Base-by-base conservation (phyloP, 2,797 vertebrate species). In the Lophotriccus pileatus region DNA sequence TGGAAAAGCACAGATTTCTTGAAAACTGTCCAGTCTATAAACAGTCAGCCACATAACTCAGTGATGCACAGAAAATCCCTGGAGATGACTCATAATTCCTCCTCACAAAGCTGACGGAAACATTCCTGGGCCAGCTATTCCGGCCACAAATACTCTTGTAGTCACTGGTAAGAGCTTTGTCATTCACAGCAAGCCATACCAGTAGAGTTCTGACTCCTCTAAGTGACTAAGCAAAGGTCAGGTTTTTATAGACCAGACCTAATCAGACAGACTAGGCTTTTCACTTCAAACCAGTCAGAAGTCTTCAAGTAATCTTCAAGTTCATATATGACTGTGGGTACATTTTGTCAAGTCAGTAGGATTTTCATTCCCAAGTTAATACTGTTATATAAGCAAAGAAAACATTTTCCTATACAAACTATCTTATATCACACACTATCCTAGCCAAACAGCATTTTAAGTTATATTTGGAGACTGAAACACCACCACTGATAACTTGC, bases 191-290 rank as follows among this genome's bases (percentile, higher is more conserved):
- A 78, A 49, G 7, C 58, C 62, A 28, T 20, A 50, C 27, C 43
- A 88, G 52, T 20, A 76, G 19, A 37, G 6, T 11, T 67, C 55
- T 60, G 28, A 43, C 52, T 92, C 87, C 37, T 70, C 56, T 37
- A 50, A 32, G 41, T 91, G 69, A 81, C 6, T 49, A 87, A 89
- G 68, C 66, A 46, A 80, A 84, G 27, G 34, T 49, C 41, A 79
- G 53, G 47, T 63, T 91, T 95, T 95, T 85, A 84, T 22, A 96
- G 87, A 89, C 64, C 82, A 94, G 73, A 90, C 34, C 56, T 39
- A 50, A 77, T 67, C 87, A 83, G 47, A 80, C 20, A 32, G 88
- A 93, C 53, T 36, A 47, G 32, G 18, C 22, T 82, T 53, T 87
- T 83, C 74, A 21, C 39, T 83, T 73, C 85, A 76, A 30, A 81